A percentile compares a stretch with the other conserved stretches of the same genome.
These are phyloP conservation scores for Allophyes oxyacanthae DNA, from an alignment of 2,888 invertebrate species.

Conservation along the genomic window DNA sequence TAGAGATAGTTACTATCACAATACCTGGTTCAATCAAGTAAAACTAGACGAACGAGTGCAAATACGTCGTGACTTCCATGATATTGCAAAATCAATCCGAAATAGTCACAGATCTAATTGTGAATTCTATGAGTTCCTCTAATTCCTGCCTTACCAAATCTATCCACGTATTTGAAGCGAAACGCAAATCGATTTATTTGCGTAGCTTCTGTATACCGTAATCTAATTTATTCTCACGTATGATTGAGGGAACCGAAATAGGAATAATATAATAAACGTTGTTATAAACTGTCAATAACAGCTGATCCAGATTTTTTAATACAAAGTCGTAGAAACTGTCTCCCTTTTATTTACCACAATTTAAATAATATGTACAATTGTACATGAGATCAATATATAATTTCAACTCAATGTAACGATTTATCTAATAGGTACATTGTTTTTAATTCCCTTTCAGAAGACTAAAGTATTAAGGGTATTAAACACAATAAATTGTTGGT, in stretches of 20 bases:
- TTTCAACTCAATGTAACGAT: too few species aligned
- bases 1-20: too few species aligned
- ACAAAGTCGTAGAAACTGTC: too few species aligned
- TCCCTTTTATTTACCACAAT: too few species aligned
- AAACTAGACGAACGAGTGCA: neutral
- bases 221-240: conserved; percentile 3
- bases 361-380: too few species aligned
- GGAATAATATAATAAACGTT: too few species aligned
- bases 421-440: too few species aligned
- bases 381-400: too few species aligned
- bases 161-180: conserved; percentile 12
- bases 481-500: conserved; percentile 8
- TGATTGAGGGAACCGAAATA: neutral
- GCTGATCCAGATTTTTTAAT: too few species aligned
- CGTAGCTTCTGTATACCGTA: neutral
- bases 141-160: conserved; percentile 13
- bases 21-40: conserved; percentile 4
- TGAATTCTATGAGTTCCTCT: conserved; percentile 18
- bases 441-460: too few species aligned
- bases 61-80: neutral
- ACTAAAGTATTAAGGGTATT: neutral
- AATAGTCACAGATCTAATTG: conserved; percentile 13
- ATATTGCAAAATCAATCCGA: conserved; percentile 3
- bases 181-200: conserved; percentile 10
- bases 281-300: too few species aligned